Conservation (phyloP, 37 sponge, comb jelly and placozoan genomes). For the Agelas oroides region DNA sequence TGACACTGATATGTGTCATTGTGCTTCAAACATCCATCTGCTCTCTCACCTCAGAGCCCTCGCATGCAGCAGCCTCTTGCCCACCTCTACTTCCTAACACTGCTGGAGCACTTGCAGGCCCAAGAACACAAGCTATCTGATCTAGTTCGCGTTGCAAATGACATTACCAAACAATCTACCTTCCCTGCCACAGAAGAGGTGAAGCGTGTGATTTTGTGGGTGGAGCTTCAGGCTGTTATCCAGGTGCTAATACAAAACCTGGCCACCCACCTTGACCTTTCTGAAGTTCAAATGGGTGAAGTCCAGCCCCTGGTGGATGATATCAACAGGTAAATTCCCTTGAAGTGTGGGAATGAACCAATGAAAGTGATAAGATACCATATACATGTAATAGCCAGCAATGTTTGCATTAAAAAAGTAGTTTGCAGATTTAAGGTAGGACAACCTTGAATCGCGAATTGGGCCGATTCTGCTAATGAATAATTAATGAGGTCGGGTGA, state of each 20-base stretch:
- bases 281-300: slow-evolving; percentile 8
- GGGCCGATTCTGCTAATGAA: too few relatives aligned
- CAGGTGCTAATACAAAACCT: slow-evolving; percentile 63
- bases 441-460: too few relatives aligned
- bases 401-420: too few relatives aligned
- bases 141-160: slow-evolving; percentile 3
- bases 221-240: slow-evolving; percentile 87
- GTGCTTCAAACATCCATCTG: neutral
- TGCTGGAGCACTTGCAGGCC: slow-evolving; percentile 73
- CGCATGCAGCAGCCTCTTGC: slow-evolving; percentile 84
- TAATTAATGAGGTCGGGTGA: too few relatives aligned
- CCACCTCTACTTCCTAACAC: slow-evolving; percentile 84
- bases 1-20: too few relatives aligned
- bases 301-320: slow-evolving; percentile 3
- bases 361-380: too few relatives aligned
- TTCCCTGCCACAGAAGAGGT: slow-evolving; percentile 14
- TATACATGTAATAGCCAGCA: too few relatives aligned
- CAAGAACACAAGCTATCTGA: slow-evolving; percentile 12
- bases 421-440: too few relatives aligned
- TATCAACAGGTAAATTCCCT: slow-evolving; percentile 56
- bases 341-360: too few relatives aligned
- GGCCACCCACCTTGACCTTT: slow-evolving; percentile 41
- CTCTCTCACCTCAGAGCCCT: slow-evolving; percentile 33
- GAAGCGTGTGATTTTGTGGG: slow-evolving; percentile 54
- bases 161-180: neutral